Conservation (phyloP, 2,888 invertebrate species). For the Tanypteryx hageni region DNA sequence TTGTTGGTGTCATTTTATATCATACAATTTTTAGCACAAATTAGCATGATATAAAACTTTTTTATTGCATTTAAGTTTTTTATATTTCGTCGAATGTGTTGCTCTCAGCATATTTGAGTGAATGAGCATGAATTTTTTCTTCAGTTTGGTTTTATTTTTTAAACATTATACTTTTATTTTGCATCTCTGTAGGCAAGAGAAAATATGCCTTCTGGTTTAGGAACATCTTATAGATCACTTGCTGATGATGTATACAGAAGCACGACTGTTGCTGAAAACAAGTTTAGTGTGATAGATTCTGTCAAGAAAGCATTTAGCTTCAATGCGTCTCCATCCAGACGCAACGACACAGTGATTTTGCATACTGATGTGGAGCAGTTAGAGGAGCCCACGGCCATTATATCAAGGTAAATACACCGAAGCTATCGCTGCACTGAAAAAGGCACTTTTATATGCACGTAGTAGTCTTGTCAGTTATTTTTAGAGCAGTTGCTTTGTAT, state of each 20-base stretch:
- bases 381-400: slow-evolving; percentile 53
- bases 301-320: slow-evolving; percentile 80
- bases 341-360: slow-evolving; percentile 64
- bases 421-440: neutral
- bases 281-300: slow-evolving; percentile 77
- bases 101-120: slow-evolving; percentile 32
- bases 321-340: slow-evolving; percentile 73
- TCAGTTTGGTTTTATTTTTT: slow-evolving; percentile 58
- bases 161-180: slow-evolving; percentile 61
- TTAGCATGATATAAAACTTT: neutral
- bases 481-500: neutral
- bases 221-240: slow-evolving; percentile 73
- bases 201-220: slow-evolving; percentile 80
- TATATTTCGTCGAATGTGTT: slow-evolving; percentile 30
- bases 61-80: neutral
- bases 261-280: slow-evolving; percentile 78
- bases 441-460: neutral
- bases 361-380: slow-evolving; percentile 65
- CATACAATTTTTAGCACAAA: slow-evolving; percentile 4
- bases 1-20: neutral
- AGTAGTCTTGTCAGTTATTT: neutral
- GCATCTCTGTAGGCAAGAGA: slow-evolving; percentile 60
- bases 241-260: slow-evolving; percentile 79
- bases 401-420: slow-evolving; percentile 47
- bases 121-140: slow-evolving; percentile 44